Evolutionary conservation across 2,113 vertebrate species (phyloP), one percentile per base, ranked within the genome.

Genomic region (Naja naja): DNA sequence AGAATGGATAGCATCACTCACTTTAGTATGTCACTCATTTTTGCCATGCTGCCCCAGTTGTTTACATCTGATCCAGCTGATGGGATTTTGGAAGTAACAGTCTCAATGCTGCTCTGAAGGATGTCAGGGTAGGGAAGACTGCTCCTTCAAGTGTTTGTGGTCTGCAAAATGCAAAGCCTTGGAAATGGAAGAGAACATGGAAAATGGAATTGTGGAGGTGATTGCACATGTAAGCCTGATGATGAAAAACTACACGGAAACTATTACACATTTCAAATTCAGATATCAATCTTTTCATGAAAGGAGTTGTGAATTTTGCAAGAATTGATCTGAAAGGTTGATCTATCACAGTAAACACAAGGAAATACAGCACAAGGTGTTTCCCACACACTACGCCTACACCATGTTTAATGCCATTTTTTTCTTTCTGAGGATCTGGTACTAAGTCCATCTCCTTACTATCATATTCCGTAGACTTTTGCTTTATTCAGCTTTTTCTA

Each of bases 401-500:
- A 10, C 39, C 9, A 85, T 43, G 25, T 45, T 45, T 85, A 85
- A 4, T 39, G 11, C 5, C 47, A 90, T 47, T 52, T 25, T 74
- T 5, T 25, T 14, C 4, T 69, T 12, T 39, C 60, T 34, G 12
- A 74, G 89, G n/a, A 74, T 53, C 47, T 53, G 47, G 22, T 69
- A 53, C 2, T 4, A 49, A 69, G 58, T 90, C 56, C 27, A 9
- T 81, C 60, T 74, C 64, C 27, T 43, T 34, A 54, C n/a, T n/a
- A 81, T 45, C 30, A 58, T 56, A 5, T 0, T 3, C 1, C 10
- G 58, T 49, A 23, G 18, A 56, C 0, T 0, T 10, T 85, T 92
- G 91, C 89, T 0, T 0, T 39, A 87, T 27, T 0, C 0, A 88
- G 10, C 39, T 0, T 0, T 22, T 22, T 85, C 1, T 89, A 0